Evolutionary conservation across 2,888 invertebrate genomes (phyloP), one percentile per base, ranked within the genome.

Genomic region (Ptilodon capucinus): DNA sequence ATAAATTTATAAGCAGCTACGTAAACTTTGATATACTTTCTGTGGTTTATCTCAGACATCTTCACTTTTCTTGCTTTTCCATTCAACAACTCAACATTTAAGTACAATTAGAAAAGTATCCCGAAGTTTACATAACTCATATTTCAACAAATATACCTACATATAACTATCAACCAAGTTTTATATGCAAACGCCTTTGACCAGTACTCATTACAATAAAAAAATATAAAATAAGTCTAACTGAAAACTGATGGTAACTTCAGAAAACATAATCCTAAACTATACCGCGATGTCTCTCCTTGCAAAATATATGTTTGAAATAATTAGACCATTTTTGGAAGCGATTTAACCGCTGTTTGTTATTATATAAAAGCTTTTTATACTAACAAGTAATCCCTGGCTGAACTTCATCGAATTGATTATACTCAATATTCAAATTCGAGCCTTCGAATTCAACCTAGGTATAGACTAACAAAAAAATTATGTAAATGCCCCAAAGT

Each of bases 171-270:
- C 60, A 48, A 51, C 39, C 54, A 66, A 68, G 34, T 47, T 54
- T 17, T 63, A 72, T 78, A 83, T 86, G 82, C 81, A 84, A 85
- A 79, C 88, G 81, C 81, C 79, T 48, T 57, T 64, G 70, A 80
- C 76, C 81, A 83, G 80, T 81, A 78, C 70, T 74, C 68, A 69
- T 67, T 73, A 75, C 39, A 76, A 73, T 71, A 76, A 80, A 81
- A 80, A 76, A 81, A 74, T 79, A 78, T 59, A 81, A 74, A 76
- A 76, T 81, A 84, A 86, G 80, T 79, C 89, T 89, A 90, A 87
- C 88, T 79, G 86, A 86, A 84, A 88, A 86, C 86, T 87, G 82
- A 81, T 89, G 90, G 90, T 90, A 90, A 90, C 90, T 89, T 84
- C 84, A 86, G 86, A 84, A 84, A 82, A 81, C 77, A 79, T 81